Conservation (phyloP, 1,140 invertebrate genomes). For the Phymastichus coffea region DNA sequence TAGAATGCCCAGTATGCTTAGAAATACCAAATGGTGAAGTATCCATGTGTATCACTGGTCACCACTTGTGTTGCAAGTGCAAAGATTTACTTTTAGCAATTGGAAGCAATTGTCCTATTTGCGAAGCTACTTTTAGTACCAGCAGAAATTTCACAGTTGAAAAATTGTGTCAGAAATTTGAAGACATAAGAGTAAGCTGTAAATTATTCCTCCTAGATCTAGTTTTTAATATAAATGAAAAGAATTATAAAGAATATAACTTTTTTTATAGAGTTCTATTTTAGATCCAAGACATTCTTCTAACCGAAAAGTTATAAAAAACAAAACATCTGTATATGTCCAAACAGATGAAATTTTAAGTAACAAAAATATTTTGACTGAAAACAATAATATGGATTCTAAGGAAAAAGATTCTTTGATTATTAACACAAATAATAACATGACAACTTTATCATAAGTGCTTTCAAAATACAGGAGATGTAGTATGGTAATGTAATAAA, state of each 20-base stretch:
- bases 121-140: neutral
- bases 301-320: constrained; percentile 1
- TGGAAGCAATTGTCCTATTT: neutral
- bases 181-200: constrained; percentile 7
- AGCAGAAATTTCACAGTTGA: constrained; percentile 2
- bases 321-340: neutral
- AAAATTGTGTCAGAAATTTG: neutral
- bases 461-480: no score
- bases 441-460: no score
- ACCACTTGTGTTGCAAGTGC: neutral
- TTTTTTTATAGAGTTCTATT: neutral
- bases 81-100: neutral
- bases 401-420: no score
- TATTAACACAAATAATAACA: no score
- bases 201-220: no score
- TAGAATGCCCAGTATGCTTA: constrained; percentile 7
- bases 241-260: no score
- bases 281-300: constrained; percentile 1
- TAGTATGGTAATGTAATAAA: no score
- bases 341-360: no score
- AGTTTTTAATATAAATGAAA: no score
- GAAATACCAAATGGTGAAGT: neutral
- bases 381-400: no score
- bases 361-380: no score
- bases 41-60: neutral